Base-by-base conservation (phyloP, 2,113 vertebrate species). In the Ameiurus melas region DNA sequence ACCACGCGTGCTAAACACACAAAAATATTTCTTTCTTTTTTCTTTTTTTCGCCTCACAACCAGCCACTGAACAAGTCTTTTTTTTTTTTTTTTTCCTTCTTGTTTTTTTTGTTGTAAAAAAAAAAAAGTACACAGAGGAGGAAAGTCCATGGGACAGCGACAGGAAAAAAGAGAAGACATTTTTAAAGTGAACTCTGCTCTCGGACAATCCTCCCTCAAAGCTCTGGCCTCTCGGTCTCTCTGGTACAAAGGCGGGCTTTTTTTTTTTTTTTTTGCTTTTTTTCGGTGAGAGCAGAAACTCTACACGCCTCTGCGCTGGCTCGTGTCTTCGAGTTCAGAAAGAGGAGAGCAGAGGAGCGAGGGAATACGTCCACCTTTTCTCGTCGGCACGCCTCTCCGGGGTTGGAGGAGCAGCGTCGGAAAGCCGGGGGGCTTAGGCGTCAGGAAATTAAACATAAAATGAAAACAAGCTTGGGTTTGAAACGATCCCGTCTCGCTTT, bases 371-470 rank as follows among this genome's bases (percentile, higher is more conserved):
- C 82, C 85, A 43, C 86, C 90, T 55, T 83, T 89, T 90, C 92
- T 87, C 79, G 13, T 89, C 89, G 90, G 85, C 84, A 86, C 82
- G 90, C 86, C 90, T 92, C 90, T 91, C 90, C 88, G 87, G 89
- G 91, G 92, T 92, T 90, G 87, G 84, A 77, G 92, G 92, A 94
- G 95, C 95, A 93, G 94, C 90, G 94, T 95, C 92, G 92, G 94
- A 96, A 95, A 97, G 95, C 93, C 95, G 94, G 94, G 93, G 57
- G 96, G 94, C 97, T 97, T 95, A 95, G 95, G 94, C 96, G 94
- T 95, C 97, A 99, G 97, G 97, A 98, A 98, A 99, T 98, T 97
- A 98, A 98, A 98, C 96, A 96, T 94, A 95, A 98, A 98, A 97
- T 96, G 96, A 97, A 98, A 99, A 98, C 97, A 98, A 97, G 95